phyloP scores from a whole-genome alignment of 2,888 invertebrate species.

The Clepsis dumicolana region DNA sequence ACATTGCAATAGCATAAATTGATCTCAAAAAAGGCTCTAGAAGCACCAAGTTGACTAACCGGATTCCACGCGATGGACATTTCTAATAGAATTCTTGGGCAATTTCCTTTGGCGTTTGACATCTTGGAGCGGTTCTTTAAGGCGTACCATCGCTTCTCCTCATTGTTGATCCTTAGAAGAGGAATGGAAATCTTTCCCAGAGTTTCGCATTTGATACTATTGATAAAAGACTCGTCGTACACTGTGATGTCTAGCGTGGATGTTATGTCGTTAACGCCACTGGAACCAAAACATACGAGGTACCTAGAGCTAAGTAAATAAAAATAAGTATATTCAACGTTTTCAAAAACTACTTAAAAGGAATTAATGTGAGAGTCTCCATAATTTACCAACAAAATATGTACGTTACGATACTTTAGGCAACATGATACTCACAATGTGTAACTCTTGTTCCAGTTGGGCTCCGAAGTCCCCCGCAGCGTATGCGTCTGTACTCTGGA shows the following conservation, averaged over 20 bases:
- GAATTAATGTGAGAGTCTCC: too few relatives aligned
- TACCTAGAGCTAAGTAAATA: too few relatives aligned
- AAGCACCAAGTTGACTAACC: conserved; percentile 56
- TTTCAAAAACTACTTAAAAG: too few relatives aligned
- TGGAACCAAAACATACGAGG: conserved; percentile 54
- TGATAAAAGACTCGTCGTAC: conserved; percentile 73
- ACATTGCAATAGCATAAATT: too few relatives aligned
- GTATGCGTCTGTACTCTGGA: conserved; percentile 77
- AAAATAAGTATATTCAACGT: too few relatives aligned
- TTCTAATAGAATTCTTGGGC: conserved; percentile 74
- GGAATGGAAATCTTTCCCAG: conserved; percentile 77
- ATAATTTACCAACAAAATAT: too few relatives aligned
- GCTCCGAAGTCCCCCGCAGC: conserved; percentile 68
- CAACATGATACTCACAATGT: conserved; percentile 76
- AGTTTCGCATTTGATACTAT: conserved; percentile 65
- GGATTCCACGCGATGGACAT: conserved; percentile 81
- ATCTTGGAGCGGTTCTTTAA: conserved; percentile 72
- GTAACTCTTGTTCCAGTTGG: conserved; percentile 76
- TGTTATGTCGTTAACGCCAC: conserved; percentile 74
- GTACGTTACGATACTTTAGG: too few relatives aligned
- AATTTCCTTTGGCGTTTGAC: conserved; percentile 69
- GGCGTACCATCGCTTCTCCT: conserved; percentile 78
- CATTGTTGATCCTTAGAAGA: conserved; percentile 71
- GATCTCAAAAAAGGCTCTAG: too few relatives aligned
- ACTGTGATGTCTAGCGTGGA: conserved; percentile 75